Conservation (phyloP, 2,797 vertebrate species). For the Gallinago nigripennis region DNA sequence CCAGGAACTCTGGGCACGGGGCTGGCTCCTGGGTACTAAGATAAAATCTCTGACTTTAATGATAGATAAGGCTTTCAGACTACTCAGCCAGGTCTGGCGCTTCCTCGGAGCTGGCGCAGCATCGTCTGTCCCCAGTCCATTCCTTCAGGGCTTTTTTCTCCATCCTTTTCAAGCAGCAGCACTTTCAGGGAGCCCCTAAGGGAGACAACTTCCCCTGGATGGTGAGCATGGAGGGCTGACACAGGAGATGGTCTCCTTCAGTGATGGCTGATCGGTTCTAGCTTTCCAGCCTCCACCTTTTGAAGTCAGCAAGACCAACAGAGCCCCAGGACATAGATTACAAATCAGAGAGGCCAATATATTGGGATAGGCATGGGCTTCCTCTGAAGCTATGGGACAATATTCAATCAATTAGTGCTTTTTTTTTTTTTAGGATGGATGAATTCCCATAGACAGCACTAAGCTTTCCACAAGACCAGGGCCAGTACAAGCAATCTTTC, state of each 20-base stretch:
- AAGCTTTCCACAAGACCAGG: not conserved
- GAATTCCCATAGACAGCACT: not conserved
- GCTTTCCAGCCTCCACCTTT: not conserved
- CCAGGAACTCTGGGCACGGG: not conserved
- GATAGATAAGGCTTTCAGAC: not conserved
- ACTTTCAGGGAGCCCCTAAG: not conserved
- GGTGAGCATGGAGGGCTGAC: not conserved
- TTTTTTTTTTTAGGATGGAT: not conserved
- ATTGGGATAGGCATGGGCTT: not conserved
- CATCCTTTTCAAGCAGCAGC: not conserved
- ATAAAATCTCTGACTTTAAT: not conserved
- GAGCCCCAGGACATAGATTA: not conserved
- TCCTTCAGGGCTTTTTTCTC: not conserved
- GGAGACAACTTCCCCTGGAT: not conserved
- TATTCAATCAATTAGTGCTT: not conserved
- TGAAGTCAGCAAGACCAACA: not conserved
- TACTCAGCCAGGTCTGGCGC: not conserved
- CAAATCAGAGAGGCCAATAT: not conserved
- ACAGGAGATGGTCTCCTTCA: not conserved
- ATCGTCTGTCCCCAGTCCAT: not conserved
- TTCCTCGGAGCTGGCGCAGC: not conserved
- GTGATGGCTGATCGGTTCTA: not conserved
- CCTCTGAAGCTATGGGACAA: not conserved
- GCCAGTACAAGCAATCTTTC: not conserved
- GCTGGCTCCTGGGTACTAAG: not conserved